A percentile compares a stretch with the other conserved stretches of the same genome.
Evolutionary conservation across 2,113 vertebrate genomes (phyloP).

Genomic region (Petrocephalus microphthalmus): DNA sequence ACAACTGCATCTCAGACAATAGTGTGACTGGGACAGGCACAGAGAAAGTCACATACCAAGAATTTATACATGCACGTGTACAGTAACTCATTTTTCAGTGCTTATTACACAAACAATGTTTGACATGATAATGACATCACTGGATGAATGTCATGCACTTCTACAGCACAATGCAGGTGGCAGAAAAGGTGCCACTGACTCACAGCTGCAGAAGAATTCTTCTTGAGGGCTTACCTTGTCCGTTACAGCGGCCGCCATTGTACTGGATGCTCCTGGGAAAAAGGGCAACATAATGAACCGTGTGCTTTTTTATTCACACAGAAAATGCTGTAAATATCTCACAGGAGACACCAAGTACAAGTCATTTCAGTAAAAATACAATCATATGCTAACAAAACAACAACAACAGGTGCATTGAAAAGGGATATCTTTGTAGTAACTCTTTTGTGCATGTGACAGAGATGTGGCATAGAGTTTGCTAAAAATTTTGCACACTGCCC

Average conservation of each 20-base stretch:
- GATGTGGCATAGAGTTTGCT: neutral
- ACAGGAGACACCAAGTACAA: neutral
- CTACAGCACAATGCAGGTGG: neutral
- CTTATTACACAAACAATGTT: neutral
- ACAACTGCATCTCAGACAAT: neutral
- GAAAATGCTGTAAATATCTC: neutral
- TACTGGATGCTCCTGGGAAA: conserved; percentile 58
- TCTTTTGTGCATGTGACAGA: neutral
- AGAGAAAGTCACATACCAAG: neutral
- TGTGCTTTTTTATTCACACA: neutral
- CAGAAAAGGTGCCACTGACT: neutral
- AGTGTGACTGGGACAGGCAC: neutral
- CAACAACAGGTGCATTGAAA: neutral
- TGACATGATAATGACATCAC: neutral
- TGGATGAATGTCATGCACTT: neutral
- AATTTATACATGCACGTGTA: neutral
- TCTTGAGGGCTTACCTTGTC: conserved; percentile 59
- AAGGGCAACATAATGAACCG: conserved; percentile 12
- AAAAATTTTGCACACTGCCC: neutral
- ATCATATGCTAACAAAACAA: neutral
- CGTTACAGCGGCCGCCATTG: conserved; percentile 62
- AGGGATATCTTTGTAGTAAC: neutral
- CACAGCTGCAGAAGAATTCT: neutral
- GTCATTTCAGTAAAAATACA: neutral
- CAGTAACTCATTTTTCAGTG: neutral